A percentile compares a stretch with the other conserved stretches of the same genome.
phyloP scores from a whole-genome alignment of 2,113 vertebrate species.

The Syngnathus typhle region DNA sequence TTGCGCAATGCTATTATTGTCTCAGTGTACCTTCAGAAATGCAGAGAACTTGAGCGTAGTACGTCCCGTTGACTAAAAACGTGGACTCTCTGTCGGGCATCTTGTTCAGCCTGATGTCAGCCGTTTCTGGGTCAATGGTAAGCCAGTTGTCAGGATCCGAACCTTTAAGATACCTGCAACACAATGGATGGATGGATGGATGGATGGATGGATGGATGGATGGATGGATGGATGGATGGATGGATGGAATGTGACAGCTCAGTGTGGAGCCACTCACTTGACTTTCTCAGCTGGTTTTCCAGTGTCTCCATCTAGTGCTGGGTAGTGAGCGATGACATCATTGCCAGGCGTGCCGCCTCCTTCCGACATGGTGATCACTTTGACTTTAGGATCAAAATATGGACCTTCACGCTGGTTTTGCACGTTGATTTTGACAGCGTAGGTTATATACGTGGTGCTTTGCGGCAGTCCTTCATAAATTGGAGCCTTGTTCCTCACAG shows the following conservation, averaged over 20 bases:
- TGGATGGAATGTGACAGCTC: too few relatives aligned
- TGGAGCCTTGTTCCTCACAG: constrained; percentile 68
- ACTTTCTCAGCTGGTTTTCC: constrained; percentile 75
- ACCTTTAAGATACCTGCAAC: constrained; percentile 78
- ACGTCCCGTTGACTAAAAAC: constrained; percentile 74
- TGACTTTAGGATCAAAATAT: constrained; percentile 70
- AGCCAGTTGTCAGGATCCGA: constrained; percentile 80
- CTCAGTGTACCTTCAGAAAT: constrained; percentile 74
- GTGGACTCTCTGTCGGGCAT: constrained; percentile 74
- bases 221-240: too few relatives aligned
- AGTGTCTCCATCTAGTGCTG: constrained; percentile 80
- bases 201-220: too few relatives aligned
- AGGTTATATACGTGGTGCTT: constrained; percentile 35
- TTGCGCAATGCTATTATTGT: not conserved
- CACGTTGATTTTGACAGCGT: constrained; percentile 74
- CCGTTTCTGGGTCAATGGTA: constrained; percentile 75
- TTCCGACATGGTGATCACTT: constrained; percentile 68
- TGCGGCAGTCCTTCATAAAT: constrained; percentile 49
- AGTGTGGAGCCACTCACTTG: constrained; percentile 62
- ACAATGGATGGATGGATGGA: not conserved
- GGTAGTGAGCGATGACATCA: constrained; percentile 68
- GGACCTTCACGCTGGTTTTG: constrained; percentile 78
- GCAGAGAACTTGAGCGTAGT: constrained; percentile 77
- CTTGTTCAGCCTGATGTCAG: constrained; percentile 79
- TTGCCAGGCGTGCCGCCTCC: constrained; percentile 30